Base-by-base conservation (phyloP, 2,888 invertebrate genomes). In the Trissonchulus sp. region DNA sequence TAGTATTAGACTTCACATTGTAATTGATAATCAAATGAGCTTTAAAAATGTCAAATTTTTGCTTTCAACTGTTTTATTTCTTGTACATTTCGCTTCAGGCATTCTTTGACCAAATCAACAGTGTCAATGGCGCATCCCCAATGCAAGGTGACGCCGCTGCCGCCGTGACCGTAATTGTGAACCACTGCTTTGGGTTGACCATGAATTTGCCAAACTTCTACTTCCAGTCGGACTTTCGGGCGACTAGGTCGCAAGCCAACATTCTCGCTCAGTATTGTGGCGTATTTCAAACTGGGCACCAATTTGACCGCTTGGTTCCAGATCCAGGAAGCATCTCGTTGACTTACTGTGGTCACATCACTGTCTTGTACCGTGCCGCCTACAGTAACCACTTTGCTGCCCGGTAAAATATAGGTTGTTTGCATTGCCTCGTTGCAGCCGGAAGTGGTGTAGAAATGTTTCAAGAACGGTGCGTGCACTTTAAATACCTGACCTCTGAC, bases 101-200 rank as follows among this genome's bases (percentile, higher is more conserved):
- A 28, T 63, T 75, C 74, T 30, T 76, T 3, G 0, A 90, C 90
- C 30, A 92, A 85, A 73, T 89, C 83, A 0, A 92, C 90, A 0
- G 93, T 93, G 81, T 93, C 88, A 76, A 89, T 87, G 0, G 92
- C 90, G 0, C 94, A 93, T 8, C 95, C 95, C 36, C 95, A 95
- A 2, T 93, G 91, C 60, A 93, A 90, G 77, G 92, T 91, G 0
- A 96, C 91, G 0, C 96, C 96, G 84, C 94, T 94, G 0, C 94
- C 94, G 0, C 95, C 94, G 84, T 96, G 96, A 0, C 96, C 96
- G 83, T 96, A 96, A 85, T 95, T 93, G 84, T 97, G 96, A 2
- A 96, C 90, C 38, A 76, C 60, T 36, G 33, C 23, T 31, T 36
- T 2, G 35, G 28, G n/a, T 65, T 63, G 23, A 48, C 23, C 18